Base-by-base conservation (phyloP, 2,888 invertebrate species). In the Drosophila affinis region DNA sequence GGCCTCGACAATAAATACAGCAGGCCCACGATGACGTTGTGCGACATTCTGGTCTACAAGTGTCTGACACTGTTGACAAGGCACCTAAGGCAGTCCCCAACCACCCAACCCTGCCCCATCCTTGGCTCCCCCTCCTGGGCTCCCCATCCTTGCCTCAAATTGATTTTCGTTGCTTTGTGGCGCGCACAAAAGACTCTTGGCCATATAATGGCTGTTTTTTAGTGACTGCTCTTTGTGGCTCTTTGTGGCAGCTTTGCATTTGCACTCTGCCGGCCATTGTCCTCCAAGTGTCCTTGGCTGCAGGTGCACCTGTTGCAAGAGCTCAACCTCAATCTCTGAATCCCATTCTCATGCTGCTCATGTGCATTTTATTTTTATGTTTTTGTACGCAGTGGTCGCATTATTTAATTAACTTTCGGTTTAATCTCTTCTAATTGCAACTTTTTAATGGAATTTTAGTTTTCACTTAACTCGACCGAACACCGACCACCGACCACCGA, bases 51-150 rank as follows among this genome's bases (percentile, higher is more conserved):
- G 39, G 39, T 67, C 75, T 55, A 76, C 78, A 80, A 82, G 87
- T 86, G 88, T 70, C 86, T 77, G 75, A 71, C 83, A 68, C 46
- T 77, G 88, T 77, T 72, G 71, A 69, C 64, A 32, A 47, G 10
- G 60, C n/a, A 14, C 55, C 45, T 48, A 21, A 32, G 63, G 53
- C 45, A 4, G 3, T 0, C 4, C 27, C 57, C n/a, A 51, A 24
- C 24, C 9, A 14, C 24, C 9, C 18, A 45, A n/a, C 3, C 32
- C 32, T n/a, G n/a, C n/a, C 9, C 27, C 9, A 18, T 14, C 56
- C 34, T 34, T 6, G 0, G 39, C 6, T 12, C 39, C 39, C 39
- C 39, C 3, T 39, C n/a, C n/a, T 7, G n/a, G 0, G 39, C 6
- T 12, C 39, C 39, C 39, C 39, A 7, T 39, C n/a, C n/a, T 7